A percentile compares a stretch with the other conserved stretches of the same genome.
These are phyloP conservation scores for Nebria salina DNA, from an alignment of 2,888 invertebrate genomes.

Conservation along the genomic window DNA sequence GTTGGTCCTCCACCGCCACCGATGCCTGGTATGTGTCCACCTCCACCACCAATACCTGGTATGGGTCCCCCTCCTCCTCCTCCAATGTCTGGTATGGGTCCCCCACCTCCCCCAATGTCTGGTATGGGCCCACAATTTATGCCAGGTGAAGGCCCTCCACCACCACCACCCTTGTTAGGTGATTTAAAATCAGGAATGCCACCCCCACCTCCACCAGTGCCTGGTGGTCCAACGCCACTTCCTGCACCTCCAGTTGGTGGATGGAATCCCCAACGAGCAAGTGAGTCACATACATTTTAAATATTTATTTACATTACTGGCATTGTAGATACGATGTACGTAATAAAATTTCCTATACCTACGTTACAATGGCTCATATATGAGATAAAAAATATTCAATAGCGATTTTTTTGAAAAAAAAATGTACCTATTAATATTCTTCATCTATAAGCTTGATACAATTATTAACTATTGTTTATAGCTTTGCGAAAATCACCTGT, in stretches of 20 bases:
- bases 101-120: conserved; percentile 65
- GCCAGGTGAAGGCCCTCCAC: conserved; percentile 56
- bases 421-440: too few species aligned
- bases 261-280: conserved; percentile 80
- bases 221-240: conserved; percentile 71
- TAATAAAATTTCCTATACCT: too few species aligned
- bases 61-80: conserved; percentile 64
- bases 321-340: too few species aligned
- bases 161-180: conserved; percentile 59
- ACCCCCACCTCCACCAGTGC: conserved; percentile 57
- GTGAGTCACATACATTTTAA: conserved; percentile 64
- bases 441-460: too few species aligned
- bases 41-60: conserved; percentile 56
- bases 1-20: conserved; percentile 54
- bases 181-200: conserved; percentile 48
- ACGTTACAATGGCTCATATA: too few species aligned
- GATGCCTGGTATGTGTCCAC: conserved; percentile 59
- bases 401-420: too few species aligned
- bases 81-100: conserved; percentile 58
- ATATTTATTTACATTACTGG: neutral
- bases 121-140: conserved; percentile 59
- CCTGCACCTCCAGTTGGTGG: conserved; percentile 86
- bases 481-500: conserved; percentile 83
- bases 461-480: conserved; percentile 59
- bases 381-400: too few species aligned